Conservation (phyloP, 2,888 invertebrate species). For the Caradrina kadenii region DNA sequence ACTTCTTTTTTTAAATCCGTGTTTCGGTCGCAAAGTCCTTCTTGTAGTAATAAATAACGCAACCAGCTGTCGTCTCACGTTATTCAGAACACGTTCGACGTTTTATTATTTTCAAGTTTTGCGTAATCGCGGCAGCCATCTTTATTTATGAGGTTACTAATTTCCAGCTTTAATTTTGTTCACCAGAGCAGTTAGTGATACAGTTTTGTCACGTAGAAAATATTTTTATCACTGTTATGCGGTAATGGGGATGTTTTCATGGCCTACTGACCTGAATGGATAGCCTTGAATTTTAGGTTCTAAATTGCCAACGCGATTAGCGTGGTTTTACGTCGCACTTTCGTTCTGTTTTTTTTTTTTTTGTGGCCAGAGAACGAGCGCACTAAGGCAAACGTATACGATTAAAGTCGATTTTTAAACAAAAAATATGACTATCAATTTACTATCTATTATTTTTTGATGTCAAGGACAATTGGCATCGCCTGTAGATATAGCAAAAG, state of each 20-base stretch:
- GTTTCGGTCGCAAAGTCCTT: conserved; percentile 8
- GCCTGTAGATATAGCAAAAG: too few relatives aligned
- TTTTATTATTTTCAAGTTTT: conserved; percentile 53
- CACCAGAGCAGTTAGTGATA: background rate
- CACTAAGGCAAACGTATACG: background rate
- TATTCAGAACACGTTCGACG: conserved; percentile 44
- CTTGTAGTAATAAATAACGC: conserved; percentile 19
- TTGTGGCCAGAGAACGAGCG: background rate
- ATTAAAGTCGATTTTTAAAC: too few relatives aligned
- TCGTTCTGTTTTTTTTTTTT: conserved; percentile 5
- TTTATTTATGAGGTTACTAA: conserved; percentile 37
- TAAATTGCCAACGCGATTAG: conserved; percentile 15
- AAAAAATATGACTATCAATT: too few relatives aligned
- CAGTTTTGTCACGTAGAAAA: conserved; percentile 37
- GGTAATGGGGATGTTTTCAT: conserved; percentile 28
- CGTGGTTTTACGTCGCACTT: conserved; percentile 4
- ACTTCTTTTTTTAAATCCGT: conserved; percentile 25
- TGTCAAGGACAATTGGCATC: too few relatives aligned
- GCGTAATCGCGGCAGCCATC: conserved; percentile 34
- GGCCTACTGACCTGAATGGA: conserved; percentile 28
- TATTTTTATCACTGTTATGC: conserved; percentile 5
- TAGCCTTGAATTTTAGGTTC: background rate
- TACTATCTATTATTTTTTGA: too few relatives aligned
- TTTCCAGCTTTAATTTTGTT: conserved; percentile 14
- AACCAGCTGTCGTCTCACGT: conserved; percentile 13